Evolutionary conservation across 2,888 invertebrate genomes (phyloP).

Genomic region (Troides oblongomaculatus): DNA sequence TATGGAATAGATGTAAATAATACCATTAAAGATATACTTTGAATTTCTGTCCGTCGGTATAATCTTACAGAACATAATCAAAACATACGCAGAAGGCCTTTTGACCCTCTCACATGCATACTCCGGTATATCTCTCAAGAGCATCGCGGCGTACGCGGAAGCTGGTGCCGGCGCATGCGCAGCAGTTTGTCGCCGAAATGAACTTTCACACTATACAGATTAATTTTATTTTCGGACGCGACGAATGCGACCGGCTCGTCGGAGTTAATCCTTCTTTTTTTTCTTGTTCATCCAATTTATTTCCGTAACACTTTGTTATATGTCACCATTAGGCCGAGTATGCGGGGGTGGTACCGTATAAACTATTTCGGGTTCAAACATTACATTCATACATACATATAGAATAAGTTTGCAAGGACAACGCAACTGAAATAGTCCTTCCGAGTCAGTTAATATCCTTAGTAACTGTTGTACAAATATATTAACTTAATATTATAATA

Average conservation of each 20-base stretch:
- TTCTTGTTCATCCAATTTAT: constrained; percentile 57
- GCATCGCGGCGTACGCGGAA: constrained; percentile 51
- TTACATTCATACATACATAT: constrained; percentile 32
- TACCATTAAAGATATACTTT: no score
- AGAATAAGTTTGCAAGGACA: constrained; percentile 18
- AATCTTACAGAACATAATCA: neutral
- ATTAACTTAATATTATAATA: neutral
- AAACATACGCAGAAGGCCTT: constrained; percentile 27
- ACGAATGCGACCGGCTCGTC: constrained; percentile 63
- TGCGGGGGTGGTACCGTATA: constrained; percentile 50
- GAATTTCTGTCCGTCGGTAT: no score
- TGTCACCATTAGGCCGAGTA: constrained; percentile 62
- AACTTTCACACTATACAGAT: constrained; percentile 72
- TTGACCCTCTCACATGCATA: constrained; percentile 37
- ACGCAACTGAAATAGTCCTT: constrained; percentile 13
- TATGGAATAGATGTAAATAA: no score
- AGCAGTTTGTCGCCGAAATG: constrained; percentile 63
- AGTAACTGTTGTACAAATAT: neutral
- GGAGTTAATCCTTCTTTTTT: constrained; percentile 58
- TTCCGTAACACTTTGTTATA: constrained; percentile 67
- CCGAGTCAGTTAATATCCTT: neutral
- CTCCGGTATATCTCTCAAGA: constrained; percentile 51
- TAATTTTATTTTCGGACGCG: constrained; percentile 71
- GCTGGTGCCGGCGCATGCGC: constrained; percentile 50
- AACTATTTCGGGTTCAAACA: constrained; percentile 48